phyloP scores from a whole-genome alignment of 2,888 invertebrate genomes.

The Callyntrura sp. region DNA sequence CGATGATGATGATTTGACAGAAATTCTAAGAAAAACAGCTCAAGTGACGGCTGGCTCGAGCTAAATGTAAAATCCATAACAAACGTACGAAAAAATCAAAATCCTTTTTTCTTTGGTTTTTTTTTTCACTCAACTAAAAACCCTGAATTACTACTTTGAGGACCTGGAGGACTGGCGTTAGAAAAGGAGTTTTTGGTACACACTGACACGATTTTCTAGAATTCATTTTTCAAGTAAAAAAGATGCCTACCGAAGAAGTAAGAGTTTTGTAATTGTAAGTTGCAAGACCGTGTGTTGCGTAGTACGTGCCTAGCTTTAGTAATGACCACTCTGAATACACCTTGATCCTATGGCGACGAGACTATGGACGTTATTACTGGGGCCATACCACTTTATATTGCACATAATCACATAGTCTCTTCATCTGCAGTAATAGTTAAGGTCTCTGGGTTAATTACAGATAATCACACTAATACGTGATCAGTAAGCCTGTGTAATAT shows the following conservation, averaged over 20 bases:
- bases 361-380: neutral
- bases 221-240: neutral
- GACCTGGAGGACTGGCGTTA: too few relatives aligned
- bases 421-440: constrained; percentile 40
- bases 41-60: constrained; percentile 68
- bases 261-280: too few relatives aligned
- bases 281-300: too few relatives aligned
- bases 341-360: constrained; percentile 22
- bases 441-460: constrained; percentile 58
- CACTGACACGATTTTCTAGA: too few relatives aligned
- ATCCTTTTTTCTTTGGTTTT: constrained; percentile 11
- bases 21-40: constrained; percentile 49
- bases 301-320: constrained; percentile 56
- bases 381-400: neutral
- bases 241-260: too few relatives aligned
- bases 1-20: constrained; percentile 31
- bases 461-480: constrained; percentile 36
- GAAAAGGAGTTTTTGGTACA: too few relatives aligned
- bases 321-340: neutral
- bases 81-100: constrained; percentile 18
- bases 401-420: constrained; percentile 15
- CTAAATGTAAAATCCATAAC: constrained; percentile 42
- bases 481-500: constrained; percentile 15
- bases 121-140: too few relatives aligned
- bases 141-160: too few relatives aligned